Conservation (phyloP, 2,797 vertebrate species). For the Myotis myotis region DNA sequence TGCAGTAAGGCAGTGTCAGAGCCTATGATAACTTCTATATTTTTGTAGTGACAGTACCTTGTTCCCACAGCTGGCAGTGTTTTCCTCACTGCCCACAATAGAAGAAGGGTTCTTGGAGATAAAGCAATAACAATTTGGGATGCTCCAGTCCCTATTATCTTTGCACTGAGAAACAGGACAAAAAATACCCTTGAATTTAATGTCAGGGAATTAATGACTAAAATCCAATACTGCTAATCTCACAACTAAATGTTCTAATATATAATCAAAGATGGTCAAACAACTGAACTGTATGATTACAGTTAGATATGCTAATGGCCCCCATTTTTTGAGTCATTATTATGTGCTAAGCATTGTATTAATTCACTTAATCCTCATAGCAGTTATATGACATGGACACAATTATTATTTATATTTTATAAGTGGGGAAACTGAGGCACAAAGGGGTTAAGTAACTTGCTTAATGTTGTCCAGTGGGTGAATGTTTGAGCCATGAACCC, state of each 20-base stretch:
- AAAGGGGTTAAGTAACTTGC: not conserved
- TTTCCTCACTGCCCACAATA: not conserved
- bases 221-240: not conserved
- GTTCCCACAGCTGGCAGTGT: not conserved
- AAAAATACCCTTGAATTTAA: not conserved
- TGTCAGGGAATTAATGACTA: not conserved
- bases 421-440: not conserved
- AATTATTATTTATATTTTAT: not conserved
- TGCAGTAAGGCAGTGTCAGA: not conserved
- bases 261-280: not conserved
- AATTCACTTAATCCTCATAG: not conserved
- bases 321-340: not conserved
- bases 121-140: not conserved
- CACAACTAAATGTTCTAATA: not conserved
- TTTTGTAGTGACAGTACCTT: not conserved
- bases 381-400: not conserved
- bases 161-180: not conserved
- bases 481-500: not conserved
- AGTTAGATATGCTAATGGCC: not conserved
- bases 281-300: not conserved
- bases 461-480: not conserved
- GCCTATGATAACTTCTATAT: not conserved
- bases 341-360: not conserved
- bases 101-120: not conserved
- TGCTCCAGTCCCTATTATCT: not conserved